Conservation (phyloP, 2,888 invertebrate species). For the Phaedon cochleariae region DNA sequence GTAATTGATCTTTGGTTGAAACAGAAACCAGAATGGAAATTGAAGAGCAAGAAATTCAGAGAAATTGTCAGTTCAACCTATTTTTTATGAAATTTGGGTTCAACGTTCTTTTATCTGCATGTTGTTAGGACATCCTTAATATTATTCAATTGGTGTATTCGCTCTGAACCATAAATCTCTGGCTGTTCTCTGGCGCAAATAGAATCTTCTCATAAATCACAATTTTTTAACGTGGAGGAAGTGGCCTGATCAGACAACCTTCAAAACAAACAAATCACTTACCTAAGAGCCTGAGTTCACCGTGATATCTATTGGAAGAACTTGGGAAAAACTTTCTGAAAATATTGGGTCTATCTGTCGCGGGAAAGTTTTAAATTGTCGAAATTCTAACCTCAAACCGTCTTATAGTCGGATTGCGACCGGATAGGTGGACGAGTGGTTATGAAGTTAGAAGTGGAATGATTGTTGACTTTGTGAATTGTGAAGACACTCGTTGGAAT, state of each 20-base stretch:
- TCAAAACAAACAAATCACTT: conserved; percentile 41
- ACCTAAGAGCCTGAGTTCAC: conserved; percentile 24
- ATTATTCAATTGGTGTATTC: too few relatives aligned
- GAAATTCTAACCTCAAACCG: conserved; percentile 26
- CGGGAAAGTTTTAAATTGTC: conserved; percentile 26
- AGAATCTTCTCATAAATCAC: not conserved
- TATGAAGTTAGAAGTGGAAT: too few relatives aligned
- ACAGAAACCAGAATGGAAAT: too few relatives aligned
- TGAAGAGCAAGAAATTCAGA: too few relatives aligned
- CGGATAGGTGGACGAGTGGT: not conserved
- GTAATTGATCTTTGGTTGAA: too few relatives aligned
- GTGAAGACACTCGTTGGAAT: too few relatives aligned
- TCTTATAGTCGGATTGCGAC: conserved; percentile 17
- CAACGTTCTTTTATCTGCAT: too few relatives aligned
- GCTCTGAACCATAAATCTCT: not conserved
- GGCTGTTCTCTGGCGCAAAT: not conserved
- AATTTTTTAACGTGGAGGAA: not conserved
- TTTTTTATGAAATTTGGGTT: too few relatives aligned
- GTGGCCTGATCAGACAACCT: not conserved
- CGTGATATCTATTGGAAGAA: conserved; percentile 29
- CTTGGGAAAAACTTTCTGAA: conserved; percentile 29
- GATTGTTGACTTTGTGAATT: too few relatives aligned
- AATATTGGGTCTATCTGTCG: conserved; percentile 34
- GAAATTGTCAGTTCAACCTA: too few relatives aligned
- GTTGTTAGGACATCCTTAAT: too few relatives aligned